These are phyloP conservation scores for Cheilosia vulpina DNA, from an alignment of 2,888 invertebrate genomes.

Conservation along the genomic window DNA sequence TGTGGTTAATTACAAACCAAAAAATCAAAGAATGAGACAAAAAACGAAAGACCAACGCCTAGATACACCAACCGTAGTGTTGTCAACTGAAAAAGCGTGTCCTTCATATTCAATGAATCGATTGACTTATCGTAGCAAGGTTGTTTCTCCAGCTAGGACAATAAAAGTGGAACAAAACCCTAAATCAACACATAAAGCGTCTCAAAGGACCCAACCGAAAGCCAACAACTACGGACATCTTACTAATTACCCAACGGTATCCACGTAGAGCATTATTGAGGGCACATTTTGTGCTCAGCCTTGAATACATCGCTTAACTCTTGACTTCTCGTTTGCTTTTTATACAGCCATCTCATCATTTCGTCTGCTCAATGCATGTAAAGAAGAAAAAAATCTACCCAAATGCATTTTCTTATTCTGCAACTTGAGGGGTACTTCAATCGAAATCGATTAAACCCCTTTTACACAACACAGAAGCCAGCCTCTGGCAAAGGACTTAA, in stretches of 20 bases:
- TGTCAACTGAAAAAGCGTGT: neutral
- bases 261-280: conserved; percentile 37
- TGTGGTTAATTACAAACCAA: too few relatives aligned
- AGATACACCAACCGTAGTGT: neutral
- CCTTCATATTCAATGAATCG: conserved; percentile 11
- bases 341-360: neutral
- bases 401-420: conserved; percentile 18
- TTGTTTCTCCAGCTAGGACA: conserved; percentile 20
- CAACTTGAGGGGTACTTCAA: conserved; percentile 30
- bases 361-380: conserved; percentile 1
- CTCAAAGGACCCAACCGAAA: conserved; percentile 28
- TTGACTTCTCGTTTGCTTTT: conserved; percentile 13
- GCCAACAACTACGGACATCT: conserved; percentile 9
- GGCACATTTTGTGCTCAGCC: conserved; percentile 49
- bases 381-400: neutral
- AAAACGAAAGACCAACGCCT: neutral
- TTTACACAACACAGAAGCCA: neutral
- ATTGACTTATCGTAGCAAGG: neutral
- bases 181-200: conserved; percentile 34
- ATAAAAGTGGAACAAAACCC: conserved; percentile 42
- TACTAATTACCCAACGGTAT: conserved; percentile 31
- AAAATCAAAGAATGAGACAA: too few relatives aligned
- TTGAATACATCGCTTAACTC: conserved; percentile 54
- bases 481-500: conserved; percentile 15
- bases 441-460: conserved; percentile 52